Percentiles rank a stretch among this genome's conserved stretches.
Evolutionary conservation across 2,888 invertebrate species (phyloP).

Genomic region (Schizaphis graminum): DNA sequence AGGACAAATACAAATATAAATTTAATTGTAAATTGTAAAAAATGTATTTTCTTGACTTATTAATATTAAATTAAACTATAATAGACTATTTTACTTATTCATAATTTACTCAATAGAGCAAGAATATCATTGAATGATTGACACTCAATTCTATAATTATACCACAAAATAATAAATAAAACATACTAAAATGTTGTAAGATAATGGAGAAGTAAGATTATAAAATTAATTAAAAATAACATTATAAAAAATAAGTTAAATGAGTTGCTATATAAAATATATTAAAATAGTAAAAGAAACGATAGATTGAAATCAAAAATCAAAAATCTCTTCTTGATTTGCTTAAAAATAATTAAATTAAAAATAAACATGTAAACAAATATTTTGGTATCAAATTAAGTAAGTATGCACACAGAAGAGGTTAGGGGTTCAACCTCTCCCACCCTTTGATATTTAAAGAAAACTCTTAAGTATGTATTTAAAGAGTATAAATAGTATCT

Average conservation of each 20-base stretch:
- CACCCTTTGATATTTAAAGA: too few species aligned
- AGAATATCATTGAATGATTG: background rate
- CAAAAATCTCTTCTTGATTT: background rate
- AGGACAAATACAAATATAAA: background rate
- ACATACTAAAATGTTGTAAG: background rate
- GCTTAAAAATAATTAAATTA: background rate
- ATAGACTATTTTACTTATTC: background rate
- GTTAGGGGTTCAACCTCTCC: too few species aligned
- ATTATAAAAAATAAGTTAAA: background rate
- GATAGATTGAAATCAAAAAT: background rate
- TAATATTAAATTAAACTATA: background rate
- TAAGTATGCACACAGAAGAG: too few species aligned
- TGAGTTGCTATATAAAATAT: background rate
- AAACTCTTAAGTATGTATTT: too few species aligned
- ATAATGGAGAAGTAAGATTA: background rate
- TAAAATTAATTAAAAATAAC: background rate
- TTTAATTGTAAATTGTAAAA: background rate
- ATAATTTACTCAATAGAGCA: background rate
- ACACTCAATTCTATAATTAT: background rate
- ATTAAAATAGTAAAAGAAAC: background rate
- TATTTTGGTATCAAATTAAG: background rate
- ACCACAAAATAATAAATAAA: background rate
- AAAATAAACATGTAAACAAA: background rate
- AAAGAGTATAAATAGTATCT: too few species aligned
- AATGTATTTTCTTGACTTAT: background rate